Evolutionary conservation across 2,888 invertebrate species (phyloP), one percentile per base, ranked within the genome.

Genomic region (Cactoblastis cactorum): DNA sequence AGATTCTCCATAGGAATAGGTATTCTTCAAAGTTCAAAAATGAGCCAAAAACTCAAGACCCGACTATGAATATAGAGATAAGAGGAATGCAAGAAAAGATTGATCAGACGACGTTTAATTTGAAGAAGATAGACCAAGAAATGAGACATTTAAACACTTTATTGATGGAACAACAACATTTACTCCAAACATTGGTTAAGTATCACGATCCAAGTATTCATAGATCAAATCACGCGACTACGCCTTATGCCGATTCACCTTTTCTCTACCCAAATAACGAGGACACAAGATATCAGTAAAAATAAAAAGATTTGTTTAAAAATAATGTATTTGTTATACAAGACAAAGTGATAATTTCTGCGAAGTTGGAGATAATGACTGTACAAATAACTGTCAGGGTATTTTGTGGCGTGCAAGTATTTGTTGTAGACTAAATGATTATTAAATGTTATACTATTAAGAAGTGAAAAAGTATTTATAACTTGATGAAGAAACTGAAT

Each of bases 91-190:
- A 93, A 41, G 92, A 91, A 58, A 94, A 94, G 71, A 91, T 94
- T 14, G 94, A 94, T 56, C 93, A 93, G 59, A 93, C 92, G 48
- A 92, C 92, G 2, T 94, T 94, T 62, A 92, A 94, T 68, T 90
- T 94, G 56, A 94, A 94, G 69, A 91, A 91, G 57, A 90, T 95
- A 53, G 92, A 92, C 28, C 92, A 92, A 66, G 94, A 94, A 74
- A 91, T 94, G 68, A 91, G 91, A 58, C 94, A 94, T 70, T 75
- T 94, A 61, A 93, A 94, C 65, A 90, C 77, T 0, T 56, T 90
- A 49, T 52, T 90, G 32, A 69, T 84, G 65, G 85, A 82, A 33
- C 90, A 90, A 53, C 89, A 89, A 50, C 72, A 69, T 45, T 61
- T 88, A 51, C 52, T 90, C 38, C 83, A 84, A 49, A 82, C 69